These are phyloP conservation scores for Phenganax stokvisi DNA, from an alignment of 92 coral and sea anemone genomes.

Conservation along the genomic window DNA sequence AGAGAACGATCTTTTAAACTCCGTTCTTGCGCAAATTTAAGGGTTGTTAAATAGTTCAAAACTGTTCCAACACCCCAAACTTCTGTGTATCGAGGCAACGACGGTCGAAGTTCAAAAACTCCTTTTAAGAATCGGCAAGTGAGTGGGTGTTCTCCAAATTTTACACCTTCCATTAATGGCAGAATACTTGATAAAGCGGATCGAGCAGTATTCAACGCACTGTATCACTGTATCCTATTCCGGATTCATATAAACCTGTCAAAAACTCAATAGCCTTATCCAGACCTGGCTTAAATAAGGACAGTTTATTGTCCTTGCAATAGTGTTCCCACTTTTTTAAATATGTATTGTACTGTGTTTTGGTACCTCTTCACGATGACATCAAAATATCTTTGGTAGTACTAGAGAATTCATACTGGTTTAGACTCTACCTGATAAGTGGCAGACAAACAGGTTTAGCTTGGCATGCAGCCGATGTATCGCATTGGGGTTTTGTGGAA, in stretches of 20 bases:
- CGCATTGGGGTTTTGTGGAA: no score
- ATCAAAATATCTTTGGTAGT: no score
- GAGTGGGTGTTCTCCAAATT: conserved; percentile 48
- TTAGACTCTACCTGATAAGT: no score
- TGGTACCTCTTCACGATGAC: no score
- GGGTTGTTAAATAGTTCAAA: conserved; percentile 30
- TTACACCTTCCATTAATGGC: conserved; percentile 4
- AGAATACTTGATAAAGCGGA: conserved; percentile 40
- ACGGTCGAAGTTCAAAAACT: conserved; percentile 46
- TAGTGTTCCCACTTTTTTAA: no score
- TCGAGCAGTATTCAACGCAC: conserved; percentile 45
- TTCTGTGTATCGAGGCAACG: conserved; percentile 43
- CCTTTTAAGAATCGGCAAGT: conserved; percentile 45
- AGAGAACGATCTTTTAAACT: conserved; percentile 40
- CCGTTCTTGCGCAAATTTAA: not conserved
- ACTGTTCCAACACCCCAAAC: conserved; percentile 49
- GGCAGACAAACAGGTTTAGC: no score
- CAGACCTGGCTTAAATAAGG: no score
- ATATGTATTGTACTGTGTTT: no score
- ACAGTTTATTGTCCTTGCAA: no score
- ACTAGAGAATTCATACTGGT: no score
- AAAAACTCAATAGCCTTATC: conserved; percentile 27
- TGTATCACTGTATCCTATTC: conserved; percentile 48
- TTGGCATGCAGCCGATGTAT: no score
- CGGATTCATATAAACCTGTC: conserved; percentile 12